Conservation (phyloP, 2,888 invertebrate genomes). For the Chymomyza procnemis region DNA sequence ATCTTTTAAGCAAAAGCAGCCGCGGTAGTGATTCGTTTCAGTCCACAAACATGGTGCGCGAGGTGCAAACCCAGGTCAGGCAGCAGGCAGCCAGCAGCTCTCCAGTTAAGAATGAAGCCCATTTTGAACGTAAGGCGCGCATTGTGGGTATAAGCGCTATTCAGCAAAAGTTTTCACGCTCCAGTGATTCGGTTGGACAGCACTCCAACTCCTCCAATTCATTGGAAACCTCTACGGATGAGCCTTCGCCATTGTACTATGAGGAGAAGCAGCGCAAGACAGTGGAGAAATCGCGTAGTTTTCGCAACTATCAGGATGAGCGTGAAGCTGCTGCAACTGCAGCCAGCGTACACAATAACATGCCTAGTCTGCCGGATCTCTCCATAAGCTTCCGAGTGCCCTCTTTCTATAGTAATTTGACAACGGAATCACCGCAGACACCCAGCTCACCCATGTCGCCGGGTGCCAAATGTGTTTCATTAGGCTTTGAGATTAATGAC, state of each 20-base stretch:
- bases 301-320: slow-evolving; percentile 82
- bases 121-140: slow-evolving; percentile 78
- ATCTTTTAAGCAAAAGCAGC: slow-evolving; percentile 54
- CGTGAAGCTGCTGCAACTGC: slow-evolving; percentile 20
- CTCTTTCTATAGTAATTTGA: slow-evolving; percentile 51
- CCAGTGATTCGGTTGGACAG: slow-evolving; percentile 75
- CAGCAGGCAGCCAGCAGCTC: not conserved
- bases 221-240: slow-evolving; percentile 71
- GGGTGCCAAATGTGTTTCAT: slow-evolving; percentile 60
- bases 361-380: slow-evolving; percentile 77
- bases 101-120: slow-evolving; percentile 41
- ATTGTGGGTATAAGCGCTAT: slow-evolving; percentile 80
- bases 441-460: slow-evolving; percentile 42
- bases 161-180: slow-evolving; percentile 80
- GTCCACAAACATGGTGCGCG: slow-evolving; percentile 73
- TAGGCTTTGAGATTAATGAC: slow-evolving; percentile 77
- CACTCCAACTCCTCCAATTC: slow-evolving; percentile 63
- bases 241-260: slow-evolving; percentile 61
- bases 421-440: slow-evolving; percentile 16
- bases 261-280: slow-evolving; percentile 80
- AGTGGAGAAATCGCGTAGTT: slow-evolving; percentile 86
- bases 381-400: slow-evolving; percentile 70
- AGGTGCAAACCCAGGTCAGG: slow-evolving; percentile 46
- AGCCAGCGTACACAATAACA: slow-evolving; percentile 60
- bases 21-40: slow-evolving; percentile 72